Percentiles rank a stretch among this genome's conserved stretches.
phyloP scores from a whole-genome alignment of 2,797 vertebrate species.

The Neopelma chrysocephalum region DNA sequence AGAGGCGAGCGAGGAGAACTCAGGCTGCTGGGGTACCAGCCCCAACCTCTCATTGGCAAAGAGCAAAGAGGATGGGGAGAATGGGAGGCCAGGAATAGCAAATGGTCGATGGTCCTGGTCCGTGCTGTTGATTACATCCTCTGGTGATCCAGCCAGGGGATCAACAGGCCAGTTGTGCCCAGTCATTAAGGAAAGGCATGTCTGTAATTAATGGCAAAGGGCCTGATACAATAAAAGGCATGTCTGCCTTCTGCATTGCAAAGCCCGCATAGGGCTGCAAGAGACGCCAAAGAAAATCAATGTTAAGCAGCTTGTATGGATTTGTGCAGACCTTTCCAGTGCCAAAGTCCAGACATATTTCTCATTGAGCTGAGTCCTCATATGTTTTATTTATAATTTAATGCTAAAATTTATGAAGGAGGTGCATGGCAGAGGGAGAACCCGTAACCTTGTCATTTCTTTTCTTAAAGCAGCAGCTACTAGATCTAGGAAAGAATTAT shows the following conservation, averaged over 20 bases:
- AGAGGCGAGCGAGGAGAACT: not conserved
- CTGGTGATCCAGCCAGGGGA: slow-evolving; percentile 9
- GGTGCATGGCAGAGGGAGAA: slow-evolving; percentile 26
- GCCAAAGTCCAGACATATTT: slow-evolving; percentile 68
- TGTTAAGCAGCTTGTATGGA: slow-evolving; percentile 64
- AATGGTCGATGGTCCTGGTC: not conserved
- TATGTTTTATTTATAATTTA: slow-evolving; percentile 70
- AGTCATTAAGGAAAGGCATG: slow-evolving; percentile 38
- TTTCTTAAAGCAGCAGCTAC: slow-evolving; percentile 51
- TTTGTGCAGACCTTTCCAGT: slow-evolving; percentile 56
- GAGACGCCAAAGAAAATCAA: slow-evolving; percentile 69
- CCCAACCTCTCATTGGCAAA: not conserved
- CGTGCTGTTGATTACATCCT: not conserved
- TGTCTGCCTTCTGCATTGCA: slow-evolving; percentile 43
- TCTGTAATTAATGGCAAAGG: slow-evolving; percentile 63
- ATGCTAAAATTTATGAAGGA: slow-evolving; percentile 63
- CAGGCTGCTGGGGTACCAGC: not conserved
- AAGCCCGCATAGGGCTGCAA: slow-evolving; percentile 11
- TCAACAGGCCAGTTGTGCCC: slow-evolving; percentile 21
- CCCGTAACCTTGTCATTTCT: slow-evolving; percentile 47
- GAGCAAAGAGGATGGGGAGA: not conserved
- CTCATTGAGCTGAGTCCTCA: slow-evolving; percentile 38
- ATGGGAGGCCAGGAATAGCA: not conserved
- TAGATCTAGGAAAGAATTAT: slow-evolving; percentile 10
- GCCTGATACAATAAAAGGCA: slow-evolving; percentile 47